Base-by-base conservation (phyloP, 2,113 vertebrate genomes). In the Pluvianellus socialis region DNA sequence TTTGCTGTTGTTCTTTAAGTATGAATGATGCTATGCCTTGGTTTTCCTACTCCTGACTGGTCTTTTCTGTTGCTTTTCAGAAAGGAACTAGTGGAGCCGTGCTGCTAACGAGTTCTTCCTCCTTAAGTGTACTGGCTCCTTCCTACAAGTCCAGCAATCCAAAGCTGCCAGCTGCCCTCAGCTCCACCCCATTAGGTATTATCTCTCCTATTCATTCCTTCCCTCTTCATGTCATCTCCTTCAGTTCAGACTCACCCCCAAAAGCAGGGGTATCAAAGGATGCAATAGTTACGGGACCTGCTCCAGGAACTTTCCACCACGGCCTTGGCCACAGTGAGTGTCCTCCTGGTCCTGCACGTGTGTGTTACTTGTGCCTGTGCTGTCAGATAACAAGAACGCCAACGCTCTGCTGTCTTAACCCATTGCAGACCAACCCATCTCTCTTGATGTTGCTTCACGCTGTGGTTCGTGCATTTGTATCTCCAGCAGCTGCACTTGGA, bases 251-350 rank as follows among this genome's bases (percentile, higher is more conserved):
- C 66, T 97, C 98, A 15, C 63, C 97, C 80, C 77, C 98, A 65
- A 98, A 98, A 88, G 85, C 98, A 62, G 97, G 98, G 84, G 97
- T 97, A 73, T 98, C 98, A 50, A 98, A 98, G 95, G 98, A 98
- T 65, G 98, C 98, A 68, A 98, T 98, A 33, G 98, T 99, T 52
- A 98, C 98, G 0, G 98, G 98, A 80, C 98, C 98, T 52, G 98
- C 98, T 81, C 98, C 98, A 2, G 98, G 98, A 70, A 98, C 98
- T 8, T 98, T 99, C 94, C 98, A 99, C 93, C 98, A 98, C 0
- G 98, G 98, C 79, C 98, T 99, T 24, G 95, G 98, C 94, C 98
- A 98, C 95, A 98, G 99, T 99, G 98, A 98, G 98, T 98, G 88
- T 58, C 67, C 45, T 42, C 53, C 50, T 30, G 53, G 7, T 79